Base-by-base conservation (phyloP, 2,797 vertebrate species). In the Acanthurus leucopareius region DNA sequence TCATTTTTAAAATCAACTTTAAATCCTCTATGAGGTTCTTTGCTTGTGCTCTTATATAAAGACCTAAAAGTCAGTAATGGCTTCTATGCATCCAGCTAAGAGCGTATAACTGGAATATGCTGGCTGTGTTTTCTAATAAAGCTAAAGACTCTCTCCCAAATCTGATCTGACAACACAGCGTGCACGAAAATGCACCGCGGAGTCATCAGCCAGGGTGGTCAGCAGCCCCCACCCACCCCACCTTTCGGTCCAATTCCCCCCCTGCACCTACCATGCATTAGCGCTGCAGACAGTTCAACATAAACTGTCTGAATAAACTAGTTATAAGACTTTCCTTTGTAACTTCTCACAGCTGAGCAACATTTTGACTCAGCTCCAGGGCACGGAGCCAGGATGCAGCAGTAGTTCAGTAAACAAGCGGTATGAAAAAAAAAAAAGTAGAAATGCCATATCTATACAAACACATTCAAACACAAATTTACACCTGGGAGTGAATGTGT, bases 331-430 rank as follows among this genome's bases (percentile, higher is more conserved):
- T 79, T 60, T 69, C 20, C 42, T 72, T 58, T 81, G 68, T 73
- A 82, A 73, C 69, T 75, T 83, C 63, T 20, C 77, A 83, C 76
- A 82, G 77, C 72, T 51, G 77, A 79, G 82, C 62, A 75, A 68
- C 61, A 69, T 71, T 82, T 72, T 68, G 74, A 86, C 72, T 79
- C 61, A 7, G 64, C 77, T 85, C 72, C 22, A 54, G 75, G 86
- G 82, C 70, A 42, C 0, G 5, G 6, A 68, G 79, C 77, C 80
- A 75, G 68, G 67, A 81, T 69, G 75, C 72, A 68, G 76, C 74
- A 60, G 74, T 17, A 32, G 75, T 63, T 74, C 62, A 78, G 69
- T 63, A 80, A 85, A 74, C 60, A 67, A 16, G 80, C 59, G 61
- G 68, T 72, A 35, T 35, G 7, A 35, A 35, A 79, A 69, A 77